phyloP scores from a whole-genome alignment of 2,113 vertebrate species.

The Dicentrarchus labrax region DNA sequence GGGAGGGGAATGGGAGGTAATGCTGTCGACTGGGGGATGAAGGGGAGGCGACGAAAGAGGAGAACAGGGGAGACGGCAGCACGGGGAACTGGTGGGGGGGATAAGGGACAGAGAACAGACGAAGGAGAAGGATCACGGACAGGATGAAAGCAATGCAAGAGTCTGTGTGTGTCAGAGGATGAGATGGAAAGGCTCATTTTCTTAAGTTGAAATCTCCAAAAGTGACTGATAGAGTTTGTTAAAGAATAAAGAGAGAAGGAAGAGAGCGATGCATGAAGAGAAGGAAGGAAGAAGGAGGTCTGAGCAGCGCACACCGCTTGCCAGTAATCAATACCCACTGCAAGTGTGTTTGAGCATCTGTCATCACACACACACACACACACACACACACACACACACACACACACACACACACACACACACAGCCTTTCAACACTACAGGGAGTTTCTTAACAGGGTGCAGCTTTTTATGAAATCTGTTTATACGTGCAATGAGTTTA shows the following conservation, averaged over 20 bases:
- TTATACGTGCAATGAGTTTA: conserved; percentile 63
- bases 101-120: conserved; percentile 35
- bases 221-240: conserved; percentile 22
- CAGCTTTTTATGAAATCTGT: conserved; percentile 57
- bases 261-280: conserved; percentile 8
- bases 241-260: conserved; percentile 27
- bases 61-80: conserved; percentile 1
- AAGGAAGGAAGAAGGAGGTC: conserved; percentile 22
- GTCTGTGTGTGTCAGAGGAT: not conserved
- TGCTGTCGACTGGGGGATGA: conserved; percentile 41
- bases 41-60: conserved; percentile 30
- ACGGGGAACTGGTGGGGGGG: conserved; percentile 27
- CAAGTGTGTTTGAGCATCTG: conserved; percentile 61
- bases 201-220: conserved; percentile 31
- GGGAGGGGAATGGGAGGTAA: conserved; percentile 58
- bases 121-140: conserved; percentile 30
- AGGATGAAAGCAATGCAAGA: conserved; percentile 22
- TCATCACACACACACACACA: not conserved
- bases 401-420: not conserved
- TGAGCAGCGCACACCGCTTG: conserved; percentile 27
- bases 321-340: conserved; percentile 59
- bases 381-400: conserved; percentile 18
- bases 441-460: conserved; percentile 43
- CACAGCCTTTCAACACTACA: conserved; percentile 45
- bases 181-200: conserved; percentile 41